Conservation (phyloP, 1,140 invertebrate genomes). For the silkworm (Bombyx mori) region ASM3026992v2 NC_085128.1:10424001-10424500, state of each 20-base stretch:
- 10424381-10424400: slow-evolving; percentile 11
- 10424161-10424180: too few species aligned
- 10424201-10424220: too few species aligned
- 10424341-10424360: slow-evolving; percentile 19
- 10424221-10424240: too few species aligned
- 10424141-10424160: too few species aligned
- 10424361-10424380: slow-evolving; percentile 16
- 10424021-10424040: too few species aligned
- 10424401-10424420: slow-evolving; percentile 8
- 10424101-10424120: too few species aligned
- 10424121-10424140: too few species aligned
- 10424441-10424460: neutral
- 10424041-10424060: too few species aligned
- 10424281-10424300: slow-evolving; percentile 20
- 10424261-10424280: slow-evolving; percentile 23
- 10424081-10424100: too few species aligned
- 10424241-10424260: slow-evolving; percentile 2
- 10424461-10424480: neutral
- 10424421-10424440: slow-evolving; percentile 7
- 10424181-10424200: too few species aligned
- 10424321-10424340: slow-evolving; percentile 13
- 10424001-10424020: too few species aligned
- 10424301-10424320: slow-evolving; percentile 21
- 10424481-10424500: neutral
- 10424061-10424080: too few species aligned